Evolutionary conservation across 2,888 invertebrate genomes (phyloP).

Genomic region (Apomyelois bistriatella): DNA sequence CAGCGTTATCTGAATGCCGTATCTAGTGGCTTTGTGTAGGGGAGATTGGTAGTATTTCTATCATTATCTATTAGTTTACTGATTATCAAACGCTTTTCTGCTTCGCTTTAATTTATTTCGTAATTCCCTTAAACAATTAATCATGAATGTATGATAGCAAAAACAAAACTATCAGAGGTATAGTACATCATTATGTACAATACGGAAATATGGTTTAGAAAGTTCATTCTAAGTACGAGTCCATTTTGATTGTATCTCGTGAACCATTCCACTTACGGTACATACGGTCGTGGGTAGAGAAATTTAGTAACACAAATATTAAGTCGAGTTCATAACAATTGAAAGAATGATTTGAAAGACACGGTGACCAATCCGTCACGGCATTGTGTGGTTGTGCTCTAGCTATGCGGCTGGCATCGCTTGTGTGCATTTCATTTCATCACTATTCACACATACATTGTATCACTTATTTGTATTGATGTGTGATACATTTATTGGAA

Average conservation of each 20-base stretch:
- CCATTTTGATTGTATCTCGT: constrained; percentile 61
- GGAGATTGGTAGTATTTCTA: constrained; percentile 46
- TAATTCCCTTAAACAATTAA: not conserved
- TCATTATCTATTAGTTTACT: constrained; percentile 28
- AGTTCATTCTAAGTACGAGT: constrained; percentile 53
- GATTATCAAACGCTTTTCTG: constrained; percentile 21
- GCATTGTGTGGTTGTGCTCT: constrained; percentile 24
- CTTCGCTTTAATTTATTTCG: not conserved
- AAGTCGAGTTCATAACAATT: constrained; percentile 58
- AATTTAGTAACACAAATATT: constrained; percentile 64
- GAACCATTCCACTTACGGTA: constrained; percentile 59
- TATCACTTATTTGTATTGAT: not conserved
- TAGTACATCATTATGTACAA: constrained; percentile 25
- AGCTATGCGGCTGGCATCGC: not conserved
- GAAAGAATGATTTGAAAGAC: constrained; percentile 55
- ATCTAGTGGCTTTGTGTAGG: constrained; percentile 43
- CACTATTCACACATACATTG: not conserved
- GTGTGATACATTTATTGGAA: not conserved
- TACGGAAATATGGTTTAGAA: constrained; percentile 60
- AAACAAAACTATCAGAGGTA: constrained; percentile 19
- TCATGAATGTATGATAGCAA: not conserved
- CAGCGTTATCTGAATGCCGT: constrained; percentile 38
- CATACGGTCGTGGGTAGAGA: constrained; percentile 62
- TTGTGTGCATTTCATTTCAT: not conserved
- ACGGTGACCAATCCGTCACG: constrained; percentile 56